Base-by-base conservation (phyloP, 2,888 invertebrate genomes). In the Tipula confusa region DNA sequence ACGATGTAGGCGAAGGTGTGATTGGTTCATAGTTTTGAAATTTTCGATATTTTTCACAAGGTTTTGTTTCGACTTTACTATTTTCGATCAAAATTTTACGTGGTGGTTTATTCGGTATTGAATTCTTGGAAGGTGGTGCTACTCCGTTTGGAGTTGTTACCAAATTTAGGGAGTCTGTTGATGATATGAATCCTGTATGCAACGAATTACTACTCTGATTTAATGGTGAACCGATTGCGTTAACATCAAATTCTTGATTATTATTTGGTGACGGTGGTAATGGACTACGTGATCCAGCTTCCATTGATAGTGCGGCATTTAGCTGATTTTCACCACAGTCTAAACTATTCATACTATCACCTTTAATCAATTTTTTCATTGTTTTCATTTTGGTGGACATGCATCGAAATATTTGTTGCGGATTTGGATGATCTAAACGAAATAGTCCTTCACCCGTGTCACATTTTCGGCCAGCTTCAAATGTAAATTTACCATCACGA, bases 401-500 rank as follows among this genome's bases (percentile, higher is more conserved):
- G 87, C 95, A 96, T 85, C 95, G 93, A 85, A 93, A 96, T 85
- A 96, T 95, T 88, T 96, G 96, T 86, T 95, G 94, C 85, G 95
- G 95, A 88, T 95, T 95, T 79, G 93, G 92, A 87, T 96, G 95
- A 87, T 95, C 95, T 84, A 96, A 89, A 84, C 93, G 94, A 86
- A 96, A 96, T 3, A 93, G 93, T 0, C 96, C 96, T 89, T 96
- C 96, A 0, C 96, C 96, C 0, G 95, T 95, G 86, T 94, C 93
- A 89, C 96, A 96, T 89, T 96, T 96, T 84, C 96, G 91, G 0
- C 96, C 96, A 24, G 96, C 96, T 91, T 96, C 96, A 89, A 96
- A 96, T 38, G 95, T 95, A 87, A 96, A 96, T 88, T 94, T 95
- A 79, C 95, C 95, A 88, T 94, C 94, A 86, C 95, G 93, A 87